phyloP scores from a whole-genome alignment of 2,113 vertebrate genomes.

The Brachyhypopomus gauderio region DNA sequence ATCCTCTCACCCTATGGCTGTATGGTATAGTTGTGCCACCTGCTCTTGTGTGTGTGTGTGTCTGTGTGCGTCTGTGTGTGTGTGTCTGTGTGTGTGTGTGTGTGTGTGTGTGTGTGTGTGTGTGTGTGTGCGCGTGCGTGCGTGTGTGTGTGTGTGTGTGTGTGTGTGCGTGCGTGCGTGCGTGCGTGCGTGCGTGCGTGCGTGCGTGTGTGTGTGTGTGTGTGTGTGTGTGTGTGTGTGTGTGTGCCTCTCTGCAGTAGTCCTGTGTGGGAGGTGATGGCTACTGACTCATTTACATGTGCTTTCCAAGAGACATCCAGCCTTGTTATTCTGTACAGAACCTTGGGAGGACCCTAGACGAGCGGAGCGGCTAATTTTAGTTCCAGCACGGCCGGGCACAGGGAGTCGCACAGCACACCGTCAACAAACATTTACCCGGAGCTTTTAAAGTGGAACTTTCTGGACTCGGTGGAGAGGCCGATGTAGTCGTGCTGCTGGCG shows the following conservation, averaged over 20 bases:
- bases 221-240: background rate
- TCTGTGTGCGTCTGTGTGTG: too few relatives aligned
- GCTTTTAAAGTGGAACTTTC: slow-evolving; percentile 44
- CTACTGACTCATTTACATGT: slow-evolving; percentile 61
- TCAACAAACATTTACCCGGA: slow-evolving; percentile 51
- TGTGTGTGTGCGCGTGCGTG: background rate
- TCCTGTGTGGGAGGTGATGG: slow-evolving; percentile 48
- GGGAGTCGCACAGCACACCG: slow-evolving; percentile 37
- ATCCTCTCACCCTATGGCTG: background rate
- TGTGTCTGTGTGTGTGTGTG: background rate
- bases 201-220: background rate
- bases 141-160: background rate
- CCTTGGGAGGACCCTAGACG: slow-evolving; percentile 24
- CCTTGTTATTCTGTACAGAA: slow-evolving; percentile 38
- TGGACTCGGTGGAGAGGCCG: slow-evolving; percentile 14
- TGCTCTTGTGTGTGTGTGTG: slow-evolving; percentile 21
- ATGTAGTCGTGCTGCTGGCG: slow-evolving; percentile 24
- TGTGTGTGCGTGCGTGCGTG: background rate
- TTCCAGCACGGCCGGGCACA: slow-evolving; percentile 1
- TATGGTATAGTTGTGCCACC: slow-evolving; percentile 1
- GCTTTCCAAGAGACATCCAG: slow-evolving; percentile 42
- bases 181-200: background rate
- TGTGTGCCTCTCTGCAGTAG: background rate
- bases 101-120: background rate
- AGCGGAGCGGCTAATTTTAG: slow-evolving; percentile 40